These are phyloP conservation scores for Ellobius talpinus DNA, from an alignment of 2,113 vertebrate genomes.

Conservation along the genomic window DNA sequence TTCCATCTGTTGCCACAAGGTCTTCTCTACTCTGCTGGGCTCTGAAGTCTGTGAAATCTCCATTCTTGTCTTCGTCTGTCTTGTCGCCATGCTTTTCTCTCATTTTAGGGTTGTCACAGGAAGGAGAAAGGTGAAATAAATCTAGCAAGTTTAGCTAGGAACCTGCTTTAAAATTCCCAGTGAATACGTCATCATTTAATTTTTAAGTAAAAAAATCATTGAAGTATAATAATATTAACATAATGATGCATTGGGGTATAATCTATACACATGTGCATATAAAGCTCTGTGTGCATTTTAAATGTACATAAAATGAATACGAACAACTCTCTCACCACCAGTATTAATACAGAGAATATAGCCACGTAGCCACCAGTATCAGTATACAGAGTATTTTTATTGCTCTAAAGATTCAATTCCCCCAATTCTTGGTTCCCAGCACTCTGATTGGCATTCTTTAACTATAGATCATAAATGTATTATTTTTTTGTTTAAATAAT, in stretches of 20 bases:
- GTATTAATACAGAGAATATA: neutral
- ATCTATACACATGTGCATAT: neutral
- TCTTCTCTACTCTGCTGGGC: neutral
- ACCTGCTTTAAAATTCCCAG: conserved; percentile 5
- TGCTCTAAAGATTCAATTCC: neutral
- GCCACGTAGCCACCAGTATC: neutral
- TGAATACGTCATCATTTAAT: neutral
- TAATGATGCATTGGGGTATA: neutral
- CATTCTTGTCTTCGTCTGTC: neutral
- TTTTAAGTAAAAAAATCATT: neutral
- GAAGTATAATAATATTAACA: neutral
- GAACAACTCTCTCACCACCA: neutral
- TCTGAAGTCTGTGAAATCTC: conserved; percentile 15
- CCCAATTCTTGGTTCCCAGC: neutral
- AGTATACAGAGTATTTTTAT: neutral
- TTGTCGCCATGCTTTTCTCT: neutral
- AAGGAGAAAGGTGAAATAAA: conserved; percentile 45
- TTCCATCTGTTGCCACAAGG: neutral
- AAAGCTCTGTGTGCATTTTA: neutral
- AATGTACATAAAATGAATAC: neutral
- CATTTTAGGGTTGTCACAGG: neutral
- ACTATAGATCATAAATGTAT: neutral
- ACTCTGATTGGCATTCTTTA: neutral
- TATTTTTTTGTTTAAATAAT: conserved; percentile 27
- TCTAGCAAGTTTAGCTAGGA: neutral